A percentile compares a stretch with the other conserved stretches of the same genome.
Conservation (phyloP, 2,888 invertebrate species). For the Drosophila putrida region DNA sequence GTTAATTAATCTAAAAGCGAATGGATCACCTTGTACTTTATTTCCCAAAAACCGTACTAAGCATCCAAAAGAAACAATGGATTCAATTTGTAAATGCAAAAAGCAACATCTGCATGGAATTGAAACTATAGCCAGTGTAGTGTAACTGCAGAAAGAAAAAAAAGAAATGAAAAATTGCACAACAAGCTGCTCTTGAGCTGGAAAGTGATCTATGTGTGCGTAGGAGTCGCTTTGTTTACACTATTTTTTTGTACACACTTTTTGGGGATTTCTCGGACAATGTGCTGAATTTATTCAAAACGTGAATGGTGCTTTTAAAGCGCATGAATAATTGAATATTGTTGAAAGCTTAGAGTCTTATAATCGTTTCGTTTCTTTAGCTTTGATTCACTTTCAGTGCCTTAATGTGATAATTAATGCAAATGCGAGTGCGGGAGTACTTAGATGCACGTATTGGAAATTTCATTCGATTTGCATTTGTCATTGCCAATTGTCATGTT, state of each 20-base stretch:
- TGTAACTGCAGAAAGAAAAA: background rate
- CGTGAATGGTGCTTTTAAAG: background rate
- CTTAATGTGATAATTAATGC: constrained; percentile 27
- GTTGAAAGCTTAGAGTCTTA: background rate
- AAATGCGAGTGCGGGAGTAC: constrained; percentile 8
- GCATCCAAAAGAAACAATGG: background rate
- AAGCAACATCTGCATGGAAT: constrained; percentile 2
- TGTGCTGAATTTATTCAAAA: background rate
- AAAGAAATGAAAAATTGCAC: constrained; percentile 4
- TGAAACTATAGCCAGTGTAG: background rate
- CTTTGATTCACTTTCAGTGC: too few relatives aligned
- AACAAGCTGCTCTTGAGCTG: constrained; percentile 6
- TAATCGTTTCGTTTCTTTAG: background rate
- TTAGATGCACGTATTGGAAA: constrained; percentile 17
- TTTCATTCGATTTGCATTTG: constrained; percentile 24
- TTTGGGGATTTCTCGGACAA: background rate
- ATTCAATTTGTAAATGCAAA: background rate
- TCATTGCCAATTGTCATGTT: constrained; percentile 39
- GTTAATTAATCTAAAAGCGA: background rate
- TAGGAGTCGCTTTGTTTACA: background rate
- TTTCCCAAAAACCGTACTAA: background rate
- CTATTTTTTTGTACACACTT: too few relatives aligned
- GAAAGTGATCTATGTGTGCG: constrained; percentile 12
- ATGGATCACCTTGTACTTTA: background rate
- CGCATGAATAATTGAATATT: constrained; percentile 7